Evolutionary conservation across 2,888 invertebrate species (phyloP).

Genomic region (Rhagonycha fulva): DNA sequence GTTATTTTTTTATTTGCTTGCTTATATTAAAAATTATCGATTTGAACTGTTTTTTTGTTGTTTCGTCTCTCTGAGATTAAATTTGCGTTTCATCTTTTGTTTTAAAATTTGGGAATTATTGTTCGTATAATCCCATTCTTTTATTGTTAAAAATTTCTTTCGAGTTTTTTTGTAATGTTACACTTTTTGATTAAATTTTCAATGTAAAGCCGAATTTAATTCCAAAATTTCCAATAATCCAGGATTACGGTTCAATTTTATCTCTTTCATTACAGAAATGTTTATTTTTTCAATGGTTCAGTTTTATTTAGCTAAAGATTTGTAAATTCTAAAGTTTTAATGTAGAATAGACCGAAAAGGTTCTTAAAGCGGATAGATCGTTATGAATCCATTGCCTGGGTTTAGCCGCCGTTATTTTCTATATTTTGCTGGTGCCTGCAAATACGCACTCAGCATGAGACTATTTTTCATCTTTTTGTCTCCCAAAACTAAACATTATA

Average conservation of each 20-base stretch:
- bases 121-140: not conserved
- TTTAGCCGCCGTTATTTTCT: not conserved
- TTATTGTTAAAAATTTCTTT: not conserved
- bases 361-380: slow-evolving; percentile 23
- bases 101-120: not conserved
- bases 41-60: not conserved
- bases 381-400: slow-evolving; percentile 10
- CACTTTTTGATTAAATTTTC: not conserved
- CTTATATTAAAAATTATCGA: not conserved
- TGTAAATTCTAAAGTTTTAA: slow-evolving; percentile 10
- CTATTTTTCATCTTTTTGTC: not conserved
- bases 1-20: not conserved
- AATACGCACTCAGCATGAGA: not conserved
- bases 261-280: not conserved
- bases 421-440: not conserved
- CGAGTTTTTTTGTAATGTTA: not conserved
- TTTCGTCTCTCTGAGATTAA: not conserved
- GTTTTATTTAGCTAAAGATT: slow-evolving; percentile 15
- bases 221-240: not conserved
- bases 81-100: not conserved
- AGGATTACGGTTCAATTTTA: not conserved
- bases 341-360: slow-evolving; percentile 14
- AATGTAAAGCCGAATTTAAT: not conserved
- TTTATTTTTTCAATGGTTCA: not conserved
- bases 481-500: not conserved